Evolutionary conservation across 2,888 invertebrate genomes (phyloP).

Genomic region (Anodontia alba): DNA sequence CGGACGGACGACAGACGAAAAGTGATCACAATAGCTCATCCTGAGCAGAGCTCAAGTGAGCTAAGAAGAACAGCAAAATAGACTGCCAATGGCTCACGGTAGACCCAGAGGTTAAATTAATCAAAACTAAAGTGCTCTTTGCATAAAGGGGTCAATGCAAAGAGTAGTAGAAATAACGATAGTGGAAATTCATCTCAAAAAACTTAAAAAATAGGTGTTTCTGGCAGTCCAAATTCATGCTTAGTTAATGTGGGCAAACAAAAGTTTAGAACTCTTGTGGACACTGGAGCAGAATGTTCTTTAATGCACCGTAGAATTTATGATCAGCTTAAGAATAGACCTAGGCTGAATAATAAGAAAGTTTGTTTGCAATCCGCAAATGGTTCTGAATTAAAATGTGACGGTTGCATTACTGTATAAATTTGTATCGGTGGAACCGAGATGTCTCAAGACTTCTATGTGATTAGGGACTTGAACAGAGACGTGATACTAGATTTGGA

Average conservation of each 20-base stretch:
- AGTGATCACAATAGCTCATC: no score
- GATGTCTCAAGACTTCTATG: slow-evolving; percentile 14
- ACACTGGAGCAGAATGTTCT: slow-evolving; percentile 38
- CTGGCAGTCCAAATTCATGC: slow-evolving; percentile 37
- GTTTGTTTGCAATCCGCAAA: slow-evolving; percentile 32
- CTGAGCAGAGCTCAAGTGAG: no score
- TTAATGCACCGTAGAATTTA: slow-evolving; percentile 20
- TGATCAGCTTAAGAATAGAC: slow-evolving; percentile 3
- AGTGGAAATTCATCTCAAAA: not conserved
- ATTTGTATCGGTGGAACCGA: slow-evolving; percentile 26
- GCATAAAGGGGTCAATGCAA: slow-evolving; percentile 18
- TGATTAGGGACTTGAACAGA: slow-evolving; percentile 27
- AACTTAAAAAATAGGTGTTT: not conserved
- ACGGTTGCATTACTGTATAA: not conserved
- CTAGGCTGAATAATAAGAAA: not conserved
- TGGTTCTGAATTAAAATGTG: slow-evolving; percentile 4
- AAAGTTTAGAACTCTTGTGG: slow-evolving; percentile 35
- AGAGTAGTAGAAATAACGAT: not conserved
- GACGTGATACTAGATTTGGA: slow-evolving; percentile 28
- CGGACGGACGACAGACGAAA: no score
- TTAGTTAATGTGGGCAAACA: slow-evolving; percentile 27
- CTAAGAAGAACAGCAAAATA: not conserved
- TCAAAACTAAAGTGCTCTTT: slow-evolving; percentile 30
- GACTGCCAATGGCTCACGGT: not conserved
- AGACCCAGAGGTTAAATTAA: no score